phyloP scores from a whole-genome alignment of 2,888 invertebrate species.

The Mesodorylaimus sp. region DNA sequence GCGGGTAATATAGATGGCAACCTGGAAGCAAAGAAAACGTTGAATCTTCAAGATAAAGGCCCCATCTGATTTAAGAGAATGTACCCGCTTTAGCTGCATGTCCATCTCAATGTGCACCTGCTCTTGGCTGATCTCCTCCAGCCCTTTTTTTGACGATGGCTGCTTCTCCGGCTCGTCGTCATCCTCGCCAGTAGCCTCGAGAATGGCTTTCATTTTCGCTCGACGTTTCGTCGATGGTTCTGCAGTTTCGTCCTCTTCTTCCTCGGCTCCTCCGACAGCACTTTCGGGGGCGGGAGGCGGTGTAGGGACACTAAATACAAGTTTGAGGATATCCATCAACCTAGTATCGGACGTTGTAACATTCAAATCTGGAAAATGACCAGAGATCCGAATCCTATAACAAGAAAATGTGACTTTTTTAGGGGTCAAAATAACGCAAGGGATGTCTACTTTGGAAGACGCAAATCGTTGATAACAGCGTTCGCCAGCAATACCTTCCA shows the following conservation, averaged over 20 bases:
- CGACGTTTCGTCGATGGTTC: constrained; percentile 9
- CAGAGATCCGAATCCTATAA: constrained; percentile 46
- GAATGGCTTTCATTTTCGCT: constrained; percentile 28
- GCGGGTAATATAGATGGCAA: background rate
- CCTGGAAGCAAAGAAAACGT: too few relatives aligned
- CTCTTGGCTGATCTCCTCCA: constrained; percentile 19
- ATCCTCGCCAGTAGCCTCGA: constrained; percentile 19
- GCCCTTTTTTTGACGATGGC: too few relatives aligned
- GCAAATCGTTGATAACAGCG: constrained; percentile 73
- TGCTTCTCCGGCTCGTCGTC: background rate
- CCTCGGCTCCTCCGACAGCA: too few relatives aligned
- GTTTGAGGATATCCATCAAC: constrained; percentile 35
- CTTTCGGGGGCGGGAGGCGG: too few relatives aligned
- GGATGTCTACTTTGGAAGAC: constrained; percentile 58
- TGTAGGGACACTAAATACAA: constrained; percentile 37
- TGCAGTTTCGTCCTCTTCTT: too few relatives aligned
- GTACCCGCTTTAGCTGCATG: constrained; percentile 10
- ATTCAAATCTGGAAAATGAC: constrained; percentile 38
- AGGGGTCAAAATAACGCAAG: too few relatives aligned
- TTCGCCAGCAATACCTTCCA: constrained; percentile 53
- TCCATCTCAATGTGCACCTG: constrained; percentile 15
- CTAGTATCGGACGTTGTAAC: constrained; percentile 38
- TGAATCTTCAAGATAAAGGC: too few relatives aligned
- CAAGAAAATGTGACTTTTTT: constrained; percentile 6
- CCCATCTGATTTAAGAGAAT: too few relatives aligned